Evolutionary conservation across 2,888 invertebrate genomes (phyloP).

Genomic region (Ceratothoa steindachneri): DNA sequence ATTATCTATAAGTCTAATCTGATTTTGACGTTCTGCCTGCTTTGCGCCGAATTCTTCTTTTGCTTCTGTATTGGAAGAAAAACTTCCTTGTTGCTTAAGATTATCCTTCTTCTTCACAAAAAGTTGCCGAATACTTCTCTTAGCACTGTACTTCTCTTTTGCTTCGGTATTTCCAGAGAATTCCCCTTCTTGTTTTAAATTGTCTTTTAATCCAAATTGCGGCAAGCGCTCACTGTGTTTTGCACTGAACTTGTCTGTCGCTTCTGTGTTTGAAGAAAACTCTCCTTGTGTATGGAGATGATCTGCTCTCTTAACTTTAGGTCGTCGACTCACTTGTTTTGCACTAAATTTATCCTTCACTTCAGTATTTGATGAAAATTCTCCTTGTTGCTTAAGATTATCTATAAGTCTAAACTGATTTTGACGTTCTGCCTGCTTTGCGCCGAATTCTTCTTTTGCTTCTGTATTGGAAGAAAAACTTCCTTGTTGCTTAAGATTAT

Average conservation of each 20-base stretch:
- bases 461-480: slow-evolving; percentile 15
- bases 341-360: not conserved
- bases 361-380: slow-evolving; percentile 19
- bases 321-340: slow-evolving; percentile 15
- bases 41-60: not conserved
- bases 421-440: not conserved
- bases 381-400: slow-evolving; percentile 31
- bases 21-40: slow-evolving; percentile 3
- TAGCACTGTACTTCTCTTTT: not conserved
- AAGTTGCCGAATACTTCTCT: not conserved
- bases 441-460: slow-evolving; percentile 13
- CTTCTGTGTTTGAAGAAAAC: slow-evolving; percentile 16
- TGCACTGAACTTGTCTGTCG: not conserved
- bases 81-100: slow-evolving; percentile 9
- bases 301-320: not conserved
- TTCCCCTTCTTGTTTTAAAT: slow-evolving; percentile 7
- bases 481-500: slow-evolving; percentile 15
- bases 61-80: slow-evolving; percentile 10
- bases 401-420: not conserved
- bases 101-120: too few species aligned
- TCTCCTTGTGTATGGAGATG: not conserved
- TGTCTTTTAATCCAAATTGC: not conserved
- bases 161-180: not conserved
- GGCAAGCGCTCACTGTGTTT: slow-evolving; percentile 17
- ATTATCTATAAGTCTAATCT: slow-evolving; percentile 4